phyloP scores from a whole-genome alignment of 2,113 vertebrate genomes.

The Pteropus alecto region DNA sequence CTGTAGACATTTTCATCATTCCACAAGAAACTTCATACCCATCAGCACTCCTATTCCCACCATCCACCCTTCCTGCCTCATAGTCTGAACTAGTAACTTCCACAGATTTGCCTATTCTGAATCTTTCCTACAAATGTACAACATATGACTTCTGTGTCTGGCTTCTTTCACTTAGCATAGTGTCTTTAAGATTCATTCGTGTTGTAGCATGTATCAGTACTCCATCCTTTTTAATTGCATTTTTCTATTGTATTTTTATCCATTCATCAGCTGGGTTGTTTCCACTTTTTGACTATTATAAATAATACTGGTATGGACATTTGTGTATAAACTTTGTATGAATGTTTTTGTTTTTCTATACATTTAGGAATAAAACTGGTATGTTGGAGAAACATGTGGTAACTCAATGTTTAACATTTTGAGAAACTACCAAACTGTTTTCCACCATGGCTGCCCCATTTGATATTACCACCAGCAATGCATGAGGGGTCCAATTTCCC shows the following conservation, averaged over 20 bases:
- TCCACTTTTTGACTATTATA: neutral
- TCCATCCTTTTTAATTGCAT: neutral
- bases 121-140: neutral
- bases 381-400: neutral
- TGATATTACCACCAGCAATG: neutral
- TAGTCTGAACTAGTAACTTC: neutral
- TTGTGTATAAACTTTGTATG: neutral
- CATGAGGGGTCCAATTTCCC: neutral
- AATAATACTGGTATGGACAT: neutral
- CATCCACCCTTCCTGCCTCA: neutral
- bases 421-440: neutral
- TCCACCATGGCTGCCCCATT: neutral
- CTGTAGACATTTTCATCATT: neutral
- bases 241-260: neutral
- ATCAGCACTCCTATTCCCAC: neutral
- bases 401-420: neutral
- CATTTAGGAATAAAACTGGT: neutral
- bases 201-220: neutral
- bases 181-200: neutral
- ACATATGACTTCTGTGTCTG: neutral
- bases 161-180: neutral
- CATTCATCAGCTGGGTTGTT: neutral
- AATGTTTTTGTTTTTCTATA: neutral
- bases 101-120: neutral
- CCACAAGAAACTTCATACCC: neutral